Evolutionary conservation across 2,113 vertebrate genomes (phyloP).

Genomic region (Herpailurus yagouaroundi): DNA sequence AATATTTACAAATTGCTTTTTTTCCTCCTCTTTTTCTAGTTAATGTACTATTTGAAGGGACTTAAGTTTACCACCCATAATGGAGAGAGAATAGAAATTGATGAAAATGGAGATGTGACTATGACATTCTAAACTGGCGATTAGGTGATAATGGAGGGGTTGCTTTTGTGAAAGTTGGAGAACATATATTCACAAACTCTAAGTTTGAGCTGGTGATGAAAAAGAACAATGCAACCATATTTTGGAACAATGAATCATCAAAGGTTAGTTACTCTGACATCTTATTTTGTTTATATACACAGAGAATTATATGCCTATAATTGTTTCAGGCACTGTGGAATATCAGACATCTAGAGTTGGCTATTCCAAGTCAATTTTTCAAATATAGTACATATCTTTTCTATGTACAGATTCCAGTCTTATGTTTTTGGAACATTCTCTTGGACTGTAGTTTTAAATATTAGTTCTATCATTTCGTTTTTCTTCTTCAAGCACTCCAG

Average conservation of each 20-base stretch:
- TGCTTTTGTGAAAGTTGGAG: conserved; percentile 85
- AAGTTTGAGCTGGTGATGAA: conserved; percentile 77
- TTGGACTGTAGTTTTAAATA: neutral
- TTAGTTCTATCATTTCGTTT: neutral
- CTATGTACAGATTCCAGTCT: neutral
- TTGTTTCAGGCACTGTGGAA: neutral
- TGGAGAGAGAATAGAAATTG: conserved; percentile 82
- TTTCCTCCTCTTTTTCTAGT: conserved; percentile 78
- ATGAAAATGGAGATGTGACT: conserved; percentile 85
- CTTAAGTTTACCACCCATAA: conserved; percentile 85
- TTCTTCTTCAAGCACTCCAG: neutral
- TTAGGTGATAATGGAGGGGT: conserved; percentile 80
- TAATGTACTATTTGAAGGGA: conserved; percentile 91
- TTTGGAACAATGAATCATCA: conserved; percentile 86
- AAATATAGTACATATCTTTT: neutral
- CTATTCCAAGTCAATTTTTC: neutral
- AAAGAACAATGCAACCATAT: conserved; percentile 82
- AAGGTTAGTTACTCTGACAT: conserved; percentile 80
- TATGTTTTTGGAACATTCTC: neutral
- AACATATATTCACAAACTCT: conserved; percentile 79
- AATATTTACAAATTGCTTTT: conserved; percentile 17
- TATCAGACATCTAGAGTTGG: neutral
- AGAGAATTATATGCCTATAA: neutral
- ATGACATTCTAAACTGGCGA: conserved; percentile 92
- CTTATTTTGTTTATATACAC: neutral